Conservation (phyloP, 2,888 invertebrate genomes). For the Achlya flavicornis region DNA sequence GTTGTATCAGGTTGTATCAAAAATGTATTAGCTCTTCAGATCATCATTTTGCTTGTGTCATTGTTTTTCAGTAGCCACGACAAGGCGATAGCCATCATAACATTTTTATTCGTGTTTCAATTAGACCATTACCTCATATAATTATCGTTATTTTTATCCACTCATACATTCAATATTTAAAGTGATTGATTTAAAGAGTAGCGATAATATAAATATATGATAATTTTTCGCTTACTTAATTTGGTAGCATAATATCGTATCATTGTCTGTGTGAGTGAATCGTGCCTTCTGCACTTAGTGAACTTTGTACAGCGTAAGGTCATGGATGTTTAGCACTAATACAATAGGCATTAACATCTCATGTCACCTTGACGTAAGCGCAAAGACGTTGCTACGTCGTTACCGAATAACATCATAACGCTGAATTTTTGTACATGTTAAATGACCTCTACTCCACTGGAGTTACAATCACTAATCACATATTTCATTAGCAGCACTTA, state of each 20-base stretch:
- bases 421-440: constrained; percentile 18
- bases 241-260: constrained; percentile 37
- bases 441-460: constrained; percentile 46
- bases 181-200: not conserved
- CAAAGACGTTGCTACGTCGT: constrained; percentile 60
- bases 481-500: constrained; percentile 34
- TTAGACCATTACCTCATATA: constrained; percentile 17
- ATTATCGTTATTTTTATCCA: no score
- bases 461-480: constrained; percentile 48
- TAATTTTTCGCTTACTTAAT: constrained; percentile 46
- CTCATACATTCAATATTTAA: no score
- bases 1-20: constrained; percentile 65
- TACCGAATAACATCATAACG: constrained; percentile 40
- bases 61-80: constrained; percentile 41
- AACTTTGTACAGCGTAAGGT: constrained; percentile 81
- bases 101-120: constrained; percentile 34
- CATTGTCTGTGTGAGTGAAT: constrained; percentile 45
- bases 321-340: constrained; percentile 79
- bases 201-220: constrained; percentile 39
- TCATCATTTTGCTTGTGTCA: constrained; percentile 51
- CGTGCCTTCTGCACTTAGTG: constrained; percentile 71
- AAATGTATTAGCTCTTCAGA: constrained; percentile 55
- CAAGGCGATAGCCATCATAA: constrained; percentile 36
- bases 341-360: constrained; percentile 79
- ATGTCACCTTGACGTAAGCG: constrained; percentile 80